Percentiles rank a stretch among this genome's conserved stretches.
Evolutionary conservation across 1,140 invertebrate genomes (phyloP).

Genomic region (Sminthurinus signatus): DNA sequence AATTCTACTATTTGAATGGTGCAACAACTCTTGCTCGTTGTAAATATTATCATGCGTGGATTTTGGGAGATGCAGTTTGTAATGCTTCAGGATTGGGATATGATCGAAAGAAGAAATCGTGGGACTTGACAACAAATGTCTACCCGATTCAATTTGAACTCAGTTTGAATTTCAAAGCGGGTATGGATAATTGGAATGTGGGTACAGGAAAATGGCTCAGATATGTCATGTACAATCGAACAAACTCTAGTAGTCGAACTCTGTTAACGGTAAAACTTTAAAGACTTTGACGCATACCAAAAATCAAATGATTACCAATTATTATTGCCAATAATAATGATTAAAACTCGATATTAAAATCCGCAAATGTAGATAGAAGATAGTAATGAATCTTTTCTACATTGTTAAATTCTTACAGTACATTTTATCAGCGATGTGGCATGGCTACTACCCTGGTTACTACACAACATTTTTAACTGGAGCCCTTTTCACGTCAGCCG

Average conservation of each 20-base stretch:
- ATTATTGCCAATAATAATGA: too few relatives aligned
- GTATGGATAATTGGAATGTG: constrained; percentile 82
- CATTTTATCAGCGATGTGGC: constrained; percentile 86
- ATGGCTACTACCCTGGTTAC: constrained; percentile 76
- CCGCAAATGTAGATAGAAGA: too few relatives aligned
- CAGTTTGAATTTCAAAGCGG: constrained; percentile 67
- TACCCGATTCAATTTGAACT: constrained; percentile 82
- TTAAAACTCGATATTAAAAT: too few relatives aligned
- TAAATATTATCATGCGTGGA: constrained; percentile 97
- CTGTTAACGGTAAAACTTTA: too few relatives aligned
- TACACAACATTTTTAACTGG: constrained; percentile 88
- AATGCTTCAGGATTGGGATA: constrained; percentile 88
- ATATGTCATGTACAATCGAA: constrained; percentile 75
- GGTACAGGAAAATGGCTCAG: constrained; percentile 86
- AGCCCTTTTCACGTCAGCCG: constrained; percentile 78
- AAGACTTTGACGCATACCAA: too few relatives aligned
- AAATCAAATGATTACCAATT: too few relatives aligned
- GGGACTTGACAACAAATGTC: constrained; percentile 88
- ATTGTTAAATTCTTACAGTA: constrained; percentile 52
- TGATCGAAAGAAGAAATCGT: constrained; percentile 48
- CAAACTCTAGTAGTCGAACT: constrained; percentile 53
- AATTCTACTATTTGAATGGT: constrained; percentile 69
- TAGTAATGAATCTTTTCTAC: too few relatives aligned
- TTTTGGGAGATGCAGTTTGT: constrained; percentile 85
- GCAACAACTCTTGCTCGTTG: constrained; percentile 69